Conservation (phyloP, 2,888 invertebrate genomes). For the Parelbella ahira region DNA sequence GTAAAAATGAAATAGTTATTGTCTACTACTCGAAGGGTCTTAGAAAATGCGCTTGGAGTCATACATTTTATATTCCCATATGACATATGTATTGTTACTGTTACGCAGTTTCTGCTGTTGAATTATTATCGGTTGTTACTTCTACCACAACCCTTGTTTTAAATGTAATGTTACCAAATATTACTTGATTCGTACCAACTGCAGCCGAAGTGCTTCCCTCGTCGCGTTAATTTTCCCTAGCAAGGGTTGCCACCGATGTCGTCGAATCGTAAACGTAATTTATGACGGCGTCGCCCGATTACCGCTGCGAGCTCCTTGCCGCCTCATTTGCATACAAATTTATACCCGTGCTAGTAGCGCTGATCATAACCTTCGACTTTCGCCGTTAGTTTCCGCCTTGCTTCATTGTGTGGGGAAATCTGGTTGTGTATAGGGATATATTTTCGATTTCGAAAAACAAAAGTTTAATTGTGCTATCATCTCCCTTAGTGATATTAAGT, state of each 20-base stretch:
- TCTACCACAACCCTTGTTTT: too few species aligned
- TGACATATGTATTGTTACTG: too few species aligned
- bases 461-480: too few species aligned
- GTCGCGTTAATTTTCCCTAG: constrained; percentile 56
- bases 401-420: constrained; percentile 32
- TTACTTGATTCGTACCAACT: constrained; percentile 1
- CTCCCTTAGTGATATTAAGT: too few species aligned
- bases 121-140: too few species aligned
- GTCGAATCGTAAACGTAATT: constrained; percentile 67
- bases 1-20: too few species aligned
- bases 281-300: constrained; percentile 61
- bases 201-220: constrained; percentile 25
- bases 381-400: constrained; percentile 36
- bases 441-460: too few species aligned
- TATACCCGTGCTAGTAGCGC: constrained; percentile 42
- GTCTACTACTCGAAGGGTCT: too few species aligned
- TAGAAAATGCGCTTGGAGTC: too few species aligned
- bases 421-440: too few species aligned
- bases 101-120: too few species aligned
- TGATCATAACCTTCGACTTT: constrained; percentile 46
- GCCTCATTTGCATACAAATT: constrained; percentile 72
- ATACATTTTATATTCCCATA: too few species aligned
- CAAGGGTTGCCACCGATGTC: constrained; percentile 47
- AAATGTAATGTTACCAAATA: constrained; percentile 3
- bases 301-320: constrained; percentile 57